A percentile compares a stretch with the other conserved stretches of the same genome.
Evolutionary conservation across 2,888 invertebrate genomes (phyloP).

Genomic region (Polia nebulosa): DNA sequence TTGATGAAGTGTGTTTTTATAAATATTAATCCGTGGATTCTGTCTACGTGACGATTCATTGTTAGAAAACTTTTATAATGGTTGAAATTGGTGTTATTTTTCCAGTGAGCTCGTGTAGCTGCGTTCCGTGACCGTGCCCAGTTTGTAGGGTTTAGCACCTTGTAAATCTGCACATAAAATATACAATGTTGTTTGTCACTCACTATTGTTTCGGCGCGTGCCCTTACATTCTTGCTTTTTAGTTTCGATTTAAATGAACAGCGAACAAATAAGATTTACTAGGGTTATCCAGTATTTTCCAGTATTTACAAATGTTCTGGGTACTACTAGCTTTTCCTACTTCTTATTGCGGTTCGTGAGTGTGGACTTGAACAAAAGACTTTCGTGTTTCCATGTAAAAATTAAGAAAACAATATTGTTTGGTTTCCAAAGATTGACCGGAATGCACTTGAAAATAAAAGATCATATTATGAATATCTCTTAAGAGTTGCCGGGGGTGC

Average conservation of each 20-base stretch:
- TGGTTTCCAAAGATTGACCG: not conserved
- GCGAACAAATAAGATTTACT: conserved; percentile 49
- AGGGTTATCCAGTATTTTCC: not conserved
- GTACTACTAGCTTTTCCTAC: too few relatives aligned
- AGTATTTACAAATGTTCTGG: conserved; percentile 3
- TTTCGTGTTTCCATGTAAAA: not conserved
- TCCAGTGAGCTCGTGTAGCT: conserved; percentile 60
- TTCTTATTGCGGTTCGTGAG: not conserved
- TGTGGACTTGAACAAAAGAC: not conserved
- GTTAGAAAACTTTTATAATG: conserved; percentile 48
- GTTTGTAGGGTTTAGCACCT: conserved; percentile 83
- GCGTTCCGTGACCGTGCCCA: conserved; percentile 82
- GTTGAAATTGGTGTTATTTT: conserved; percentile 54
- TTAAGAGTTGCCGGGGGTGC: too few relatives aligned
- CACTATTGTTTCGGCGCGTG: conserved; percentile 72
- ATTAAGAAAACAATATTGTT: not conserved
- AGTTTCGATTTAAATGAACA: conserved; percentile 71
- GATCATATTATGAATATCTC: too few relatives aligned
- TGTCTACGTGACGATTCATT: conserved; percentile 47
- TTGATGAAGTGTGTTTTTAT: conserved; percentile 30
- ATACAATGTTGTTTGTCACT: conserved; percentile 85
- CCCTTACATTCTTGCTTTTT: conserved; percentile 74
- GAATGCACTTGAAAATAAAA: not conserved
- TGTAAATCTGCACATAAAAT: conserved; percentile 87
- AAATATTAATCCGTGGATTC: conserved; percentile 37